These are phyloP conservation scores for Agriopis leucophaearia DNA, from an alignment of 2,888 invertebrate species.

Conservation along the genomic window DNA sequence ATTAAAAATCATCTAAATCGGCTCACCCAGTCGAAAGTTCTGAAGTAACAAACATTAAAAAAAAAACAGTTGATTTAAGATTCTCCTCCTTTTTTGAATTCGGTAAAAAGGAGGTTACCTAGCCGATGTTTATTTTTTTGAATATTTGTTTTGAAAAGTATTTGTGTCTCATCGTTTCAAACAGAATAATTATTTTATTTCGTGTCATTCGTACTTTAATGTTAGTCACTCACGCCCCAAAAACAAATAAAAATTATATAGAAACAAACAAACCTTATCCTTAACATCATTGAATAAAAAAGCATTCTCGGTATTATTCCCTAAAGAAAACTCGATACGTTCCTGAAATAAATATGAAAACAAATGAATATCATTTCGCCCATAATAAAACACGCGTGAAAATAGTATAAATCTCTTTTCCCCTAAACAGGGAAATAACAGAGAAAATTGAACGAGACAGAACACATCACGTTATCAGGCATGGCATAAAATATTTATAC, in stretches of 20 bases:
- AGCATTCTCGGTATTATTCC: conserved; percentile 11
- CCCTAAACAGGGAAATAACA: conserved; percentile 44
- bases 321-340: conserved; percentile 27
- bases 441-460: conserved; percentile 47
- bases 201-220: too few relatives aligned
- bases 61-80: too few relatives aligned
- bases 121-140: too few relatives aligned
- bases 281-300: conserved; percentile 18
- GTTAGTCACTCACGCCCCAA: background rate
- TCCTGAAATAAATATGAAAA: conserved; percentile 32
- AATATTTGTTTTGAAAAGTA: too few relatives aligned
- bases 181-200: too few relatives aligned
- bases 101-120: too few relatives aligned
- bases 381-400: conserved; percentile 42
- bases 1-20: too few relatives aligned
- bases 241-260: background rate
- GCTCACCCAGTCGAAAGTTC: too few relatives aligned
- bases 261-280: conserved; percentile 19
- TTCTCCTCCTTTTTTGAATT: too few relatives aligned
- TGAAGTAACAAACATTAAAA: too few relatives aligned
- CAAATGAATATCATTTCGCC: conserved; percentile 38
- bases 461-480: conserved; percentile 49
- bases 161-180: too few relatives aligned
- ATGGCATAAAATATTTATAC: conserved; percentile 58
- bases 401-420: conserved; percentile 44